Percentiles rank a stretch among this genome's conserved stretches.
Evolutionary conservation across 1,140 invertebrate genomes (phyloP).

Genomic region (Drosophila littoralis): DNA sequence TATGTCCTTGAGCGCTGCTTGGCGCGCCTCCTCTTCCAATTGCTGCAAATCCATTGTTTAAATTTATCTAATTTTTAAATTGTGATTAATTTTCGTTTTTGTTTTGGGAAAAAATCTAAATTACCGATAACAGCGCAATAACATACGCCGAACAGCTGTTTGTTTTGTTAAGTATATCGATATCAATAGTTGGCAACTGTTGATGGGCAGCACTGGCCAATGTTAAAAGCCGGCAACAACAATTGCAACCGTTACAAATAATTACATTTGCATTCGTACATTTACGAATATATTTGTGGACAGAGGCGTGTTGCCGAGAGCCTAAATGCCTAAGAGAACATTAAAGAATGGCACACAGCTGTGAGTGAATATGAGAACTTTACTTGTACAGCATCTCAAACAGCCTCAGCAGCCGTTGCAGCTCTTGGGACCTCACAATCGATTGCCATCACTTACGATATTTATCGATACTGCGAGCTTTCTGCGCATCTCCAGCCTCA

Average conservation of each 20-base stretch:
- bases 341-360: too few relatives aligned
- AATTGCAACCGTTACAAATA: background rate
- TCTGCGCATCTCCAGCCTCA: too few relatives aligned
- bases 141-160: constrained; percentile 1
- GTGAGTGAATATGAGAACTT: too few relatives aligned
- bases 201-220: background rate
- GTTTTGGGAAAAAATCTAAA: background rate
- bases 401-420: too few relatives aligned
- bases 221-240: background rate
- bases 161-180: background rate
- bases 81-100: constrained; percentile 30
- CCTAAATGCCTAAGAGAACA: too few relatives aligned
- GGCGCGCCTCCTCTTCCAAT: constrained; percentile 93
- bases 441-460: too few relatives aligned
- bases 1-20: constrained; percentile 94
- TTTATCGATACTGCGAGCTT: too few relatives aligned
- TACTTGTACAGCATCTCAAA: too few relatives aligned
- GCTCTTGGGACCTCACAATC: too few relatives aligned
- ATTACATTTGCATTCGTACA: too few relatives aligned
- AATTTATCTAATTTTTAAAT: background rate
- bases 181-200: constrained; percentile 4
- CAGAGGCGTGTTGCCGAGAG: too few relatives aligned
- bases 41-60: constrained; percentile 90
- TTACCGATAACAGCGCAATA: background rate
- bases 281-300: too few relatives aligned